Percentiles rank a stretch among this genome's conserved stretches.
Conservation (phyloP, 35 echinoderm and acorn worm genomes). For the Diadema setosum region DNA sequence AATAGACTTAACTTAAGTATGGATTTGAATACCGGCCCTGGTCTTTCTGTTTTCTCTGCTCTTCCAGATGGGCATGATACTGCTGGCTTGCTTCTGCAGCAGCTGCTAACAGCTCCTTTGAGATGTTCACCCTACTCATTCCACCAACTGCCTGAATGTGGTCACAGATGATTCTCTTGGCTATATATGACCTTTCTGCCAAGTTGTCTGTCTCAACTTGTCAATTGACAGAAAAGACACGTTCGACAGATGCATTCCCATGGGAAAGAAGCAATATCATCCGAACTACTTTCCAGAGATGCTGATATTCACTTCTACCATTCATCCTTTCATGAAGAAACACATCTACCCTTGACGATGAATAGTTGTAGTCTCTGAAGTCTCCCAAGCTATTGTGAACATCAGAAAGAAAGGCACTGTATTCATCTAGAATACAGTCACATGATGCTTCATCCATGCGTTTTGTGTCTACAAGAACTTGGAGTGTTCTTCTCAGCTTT, state of each 20-base stretch:
- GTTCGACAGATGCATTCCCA: slow-evolving; percentile 59
- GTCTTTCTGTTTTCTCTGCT: slow-evolving; percentile 27
- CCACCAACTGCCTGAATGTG: slow-evolving; percentile 38
- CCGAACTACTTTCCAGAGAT: neutral
- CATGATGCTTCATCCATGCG: neutral
- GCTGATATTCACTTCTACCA: slow-evolving; percentile 4
- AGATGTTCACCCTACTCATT: slow-evolving; percentile 23
- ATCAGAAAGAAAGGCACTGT: slow-evolving; percentile 2
- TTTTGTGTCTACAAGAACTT: neutral
- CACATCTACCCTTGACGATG: neutral
- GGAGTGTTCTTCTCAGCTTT: neutral
- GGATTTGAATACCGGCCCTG: too few species aligned
- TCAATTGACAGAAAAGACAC: slow-evolving; percentile 50
- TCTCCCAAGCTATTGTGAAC: neutral
- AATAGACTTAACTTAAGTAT: neutral
- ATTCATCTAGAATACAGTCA: neutral
- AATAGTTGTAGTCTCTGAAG: neutral
- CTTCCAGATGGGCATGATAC: slow-evolving; percentile 22
- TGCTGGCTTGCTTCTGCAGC: slow-evolving; percentile 56
- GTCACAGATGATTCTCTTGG: slow-evolving; percentile 39
- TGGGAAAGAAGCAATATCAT: slow-evolving; percentile 41
- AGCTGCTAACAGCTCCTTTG: slow-evolving; percentile 40
- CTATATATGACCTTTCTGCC: slow-evolving; percentile 22
- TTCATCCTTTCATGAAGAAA: slow-evolving; percentile 6
- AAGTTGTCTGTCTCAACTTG: slow-evolving; percentile 44